Evolutionary conservation across 30 jellyfish, hydroid and myxozoan species (phyloP), one percentile per base, ranked within the genome.

Genomic region (Turritopsis dohrnii): DNA sequence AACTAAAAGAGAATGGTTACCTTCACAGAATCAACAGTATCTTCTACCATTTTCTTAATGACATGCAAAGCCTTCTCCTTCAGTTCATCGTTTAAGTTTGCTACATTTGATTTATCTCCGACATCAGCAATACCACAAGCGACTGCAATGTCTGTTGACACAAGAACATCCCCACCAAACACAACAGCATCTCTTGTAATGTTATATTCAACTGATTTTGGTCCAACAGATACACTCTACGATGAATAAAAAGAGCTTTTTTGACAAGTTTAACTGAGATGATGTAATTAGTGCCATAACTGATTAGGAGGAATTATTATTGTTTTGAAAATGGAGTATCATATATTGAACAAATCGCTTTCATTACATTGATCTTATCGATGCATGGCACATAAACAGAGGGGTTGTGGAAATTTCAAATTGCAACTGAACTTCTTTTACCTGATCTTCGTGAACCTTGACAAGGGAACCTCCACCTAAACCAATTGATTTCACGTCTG

Each of bases 401-500:
- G n/a, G n/a, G n/a, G n/a, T n/a, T n/a, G n/a, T n/a, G n/a, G n/a
- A n/a, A n/a, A n/a, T n/a, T n/a, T n/a, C n/a, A n/a, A n/a, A n/a
- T n/a, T n/a, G n/a, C n/a, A n/a, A n/a, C n/a, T n/a, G n/a, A n/a
- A 1, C 8, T 66, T 17, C 84, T 53, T 23, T 54, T 60, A 27
- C 88, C 76, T 65, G 76, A 31, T 84, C 90, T 77, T 75, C 71
- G 71, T 60, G 16, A 21, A 29, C 20, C 17, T 18, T 82, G 1
- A 87, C 95, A 74, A 79, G 65, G 9, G 95, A 87, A 19, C 95
- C 95, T 4, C 95, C 95, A 18, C 95, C 95, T 0, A 87, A 89
- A 20, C 95, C 95, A 72, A 81, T 54, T 17, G 84, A 81, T 16
- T 24, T 52, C 21, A 75, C 84, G 52, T 87, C 95, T 41, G 95